Conservation (phyloP, 2,888 invertebrate species). For the Drosophila pseudotalamancana region DNA sequence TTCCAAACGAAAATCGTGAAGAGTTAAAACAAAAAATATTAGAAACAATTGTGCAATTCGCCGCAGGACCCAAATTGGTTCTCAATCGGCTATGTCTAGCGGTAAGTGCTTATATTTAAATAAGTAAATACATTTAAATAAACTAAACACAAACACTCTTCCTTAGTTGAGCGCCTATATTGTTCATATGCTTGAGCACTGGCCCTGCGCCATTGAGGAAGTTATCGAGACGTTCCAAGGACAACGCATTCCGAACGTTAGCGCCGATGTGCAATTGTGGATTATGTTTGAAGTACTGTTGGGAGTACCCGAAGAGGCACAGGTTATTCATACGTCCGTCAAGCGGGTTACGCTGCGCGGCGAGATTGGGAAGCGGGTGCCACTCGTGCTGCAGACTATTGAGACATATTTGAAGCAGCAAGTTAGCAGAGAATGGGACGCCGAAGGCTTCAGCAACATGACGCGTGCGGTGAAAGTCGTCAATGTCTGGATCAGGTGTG, state of each 20-base stretch:
- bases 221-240: conserved; percentile 88
- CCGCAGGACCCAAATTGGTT: conserved; percentile 93
- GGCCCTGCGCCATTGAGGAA: conserved; percentile 89
- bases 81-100: conserved; percentile 94
- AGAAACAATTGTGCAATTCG: conserved; percentile 90
- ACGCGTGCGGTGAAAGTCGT: conserved; percentile 86
- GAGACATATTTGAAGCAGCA: conserved; percentile 81
- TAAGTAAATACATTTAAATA: not conserved
- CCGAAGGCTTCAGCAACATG: conserved; percentile 85
- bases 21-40: conserved; percentile 91
- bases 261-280: conserved; percentile 87
- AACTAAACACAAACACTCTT: not conserved
- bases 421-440: conserved; percentile 80
- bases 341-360: conserved; percentile 80
- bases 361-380: conserved; percentile 82
- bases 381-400: conserved; percentile 81
- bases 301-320: conserved; percentile 92
- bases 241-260: conserved; percentile 86
- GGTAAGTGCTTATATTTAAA: conserved; percentile 85
- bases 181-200: conserved; percentile 87
- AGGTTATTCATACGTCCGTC: conserved; percentile 83
- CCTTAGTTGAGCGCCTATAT: conserved; percentile 92
- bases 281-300: conserved; percentile 93
- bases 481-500: conserved; percentile 87
- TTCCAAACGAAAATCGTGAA: conserved; percentile 91